These are phyloP conservation scores for Caenorhabditis imperialis DNA, from an alignment of 2,888 invertebrate genomes.

Conservation along the genomic window DNA sequence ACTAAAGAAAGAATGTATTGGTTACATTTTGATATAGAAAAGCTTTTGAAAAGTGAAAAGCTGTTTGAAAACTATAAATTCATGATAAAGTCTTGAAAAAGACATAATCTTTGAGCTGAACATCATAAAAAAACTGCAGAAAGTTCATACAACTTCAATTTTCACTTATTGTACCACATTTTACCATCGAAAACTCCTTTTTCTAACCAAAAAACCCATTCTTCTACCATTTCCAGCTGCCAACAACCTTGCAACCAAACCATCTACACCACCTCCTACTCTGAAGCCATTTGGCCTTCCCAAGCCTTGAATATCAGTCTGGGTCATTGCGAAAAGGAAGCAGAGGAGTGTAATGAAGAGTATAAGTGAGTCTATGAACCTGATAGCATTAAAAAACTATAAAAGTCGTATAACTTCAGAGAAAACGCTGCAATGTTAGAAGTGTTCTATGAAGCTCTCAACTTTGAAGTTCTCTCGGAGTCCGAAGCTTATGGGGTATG, in stretches of 20 bases:
- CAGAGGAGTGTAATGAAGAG: slow-evolving; percentile 73
- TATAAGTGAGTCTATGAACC: slow-evolving; percentile 73
- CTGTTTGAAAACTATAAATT: no score
- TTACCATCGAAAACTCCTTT: slow-evolving; percentile 10
- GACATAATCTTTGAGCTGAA: no score
- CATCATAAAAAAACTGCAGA: no score
- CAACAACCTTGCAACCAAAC: slow-evolving; percentile 76
- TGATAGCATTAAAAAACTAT: no score
- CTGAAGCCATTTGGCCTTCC: slow-evolving; percentile 76
- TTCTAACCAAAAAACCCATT: background rate
- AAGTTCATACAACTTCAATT: no score
- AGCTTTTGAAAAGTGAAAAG: no score
- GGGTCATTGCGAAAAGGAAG: slow-evolving; percentile 65
- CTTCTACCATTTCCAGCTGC: slow-evolving; percentile 54
- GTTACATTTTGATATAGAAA: no score
- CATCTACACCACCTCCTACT: slow-evolving; percentile 72
- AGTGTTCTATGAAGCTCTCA: slow-evolving; percentile 76
- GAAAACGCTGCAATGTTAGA: slow-evolving; percentile 77
- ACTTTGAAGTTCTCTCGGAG: slow-evolving; percentile 73
- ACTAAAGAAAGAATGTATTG: no score
- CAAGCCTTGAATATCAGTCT: slow-evolving; percentile 71
- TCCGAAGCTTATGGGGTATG: slow-evolving; percentile 75
- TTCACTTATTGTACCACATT: no score
- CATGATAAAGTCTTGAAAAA: no score
- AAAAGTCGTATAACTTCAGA: slow-evolving; percentile 40